These are phyloP conservation scores for Metallyticus violacea DNA, from an alignment of 2,888 invertebrate species.

Conservation along the genomic window DNA sequence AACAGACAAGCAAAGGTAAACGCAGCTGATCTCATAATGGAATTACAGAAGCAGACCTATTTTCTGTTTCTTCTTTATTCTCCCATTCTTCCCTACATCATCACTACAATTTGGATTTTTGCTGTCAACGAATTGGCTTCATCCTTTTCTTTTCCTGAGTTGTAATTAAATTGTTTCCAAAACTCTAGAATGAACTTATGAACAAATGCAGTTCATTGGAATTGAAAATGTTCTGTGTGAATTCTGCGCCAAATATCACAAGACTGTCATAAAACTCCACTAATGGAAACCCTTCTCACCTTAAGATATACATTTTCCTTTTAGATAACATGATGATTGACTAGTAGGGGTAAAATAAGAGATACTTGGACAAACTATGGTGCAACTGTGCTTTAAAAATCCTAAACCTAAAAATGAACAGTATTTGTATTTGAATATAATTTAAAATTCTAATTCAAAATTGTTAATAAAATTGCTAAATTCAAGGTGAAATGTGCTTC, in stretches of 20 bases:
- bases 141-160: no score
- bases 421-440: background rate
- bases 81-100: no score
- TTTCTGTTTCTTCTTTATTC: no score
- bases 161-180: no score
- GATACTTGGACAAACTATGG: background rate
- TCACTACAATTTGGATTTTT: no score
- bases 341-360: background rate
- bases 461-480: background rate
- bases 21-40: no score
- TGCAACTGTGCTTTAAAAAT: background rate
- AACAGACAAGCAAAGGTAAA: no score
- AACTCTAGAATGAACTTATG: no score
- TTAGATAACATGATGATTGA: background rate
- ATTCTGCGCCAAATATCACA: background rate
- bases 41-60: no score
- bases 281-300: background rate
- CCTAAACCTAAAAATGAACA: background rate
- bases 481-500: background rate
- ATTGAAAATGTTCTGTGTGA: background rate
- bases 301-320: no score
- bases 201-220: background rate
- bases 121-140: no score
- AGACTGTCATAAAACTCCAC: background rate
- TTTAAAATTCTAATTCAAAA: background rate